Evolutionary conservation across 2,888 invertebrate species (phyloP).

Genomic region (Drosophila niveifrons): DNA sequence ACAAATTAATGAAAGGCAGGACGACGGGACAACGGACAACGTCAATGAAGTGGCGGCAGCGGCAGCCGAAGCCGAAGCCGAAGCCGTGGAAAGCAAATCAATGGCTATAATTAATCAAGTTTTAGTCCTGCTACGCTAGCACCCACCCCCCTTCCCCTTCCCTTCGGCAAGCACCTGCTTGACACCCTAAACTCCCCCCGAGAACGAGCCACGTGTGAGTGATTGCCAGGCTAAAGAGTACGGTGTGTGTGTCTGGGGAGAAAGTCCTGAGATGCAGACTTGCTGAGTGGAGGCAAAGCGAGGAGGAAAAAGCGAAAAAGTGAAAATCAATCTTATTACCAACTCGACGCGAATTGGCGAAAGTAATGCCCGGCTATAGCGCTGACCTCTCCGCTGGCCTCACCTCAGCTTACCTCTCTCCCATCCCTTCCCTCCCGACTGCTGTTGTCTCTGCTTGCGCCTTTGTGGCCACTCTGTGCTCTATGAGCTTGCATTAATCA

Average conservation of each 20-base stretch:
- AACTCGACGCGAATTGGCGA: conserved; percentile 61
- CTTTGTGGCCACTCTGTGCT: conserved; percentile 11
- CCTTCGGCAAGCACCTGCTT: neutral
- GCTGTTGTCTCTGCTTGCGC: neutral
- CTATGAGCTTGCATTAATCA: conserved; percentile 69
- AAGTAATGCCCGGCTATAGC: conserved; percentile 28
- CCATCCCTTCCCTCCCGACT: neutral
- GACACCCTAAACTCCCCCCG: neutral
- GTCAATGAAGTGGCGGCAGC: conserved; percentile 25
- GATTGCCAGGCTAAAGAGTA: conserved; percentile 52
- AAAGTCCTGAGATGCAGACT: neutral
- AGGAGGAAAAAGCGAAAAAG: conserved; percentile 61
- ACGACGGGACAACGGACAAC: conserved; percentile 11
- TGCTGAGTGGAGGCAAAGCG: neutral
- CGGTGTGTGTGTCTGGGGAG: neutral
- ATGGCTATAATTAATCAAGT: conserved; percentile 81
- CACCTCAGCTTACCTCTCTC: neutral
- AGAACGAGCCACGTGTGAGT: conserved; percentile 67
- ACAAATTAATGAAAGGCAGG: conserved; percentile 72
- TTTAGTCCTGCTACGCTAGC: conserved; percentile 47
- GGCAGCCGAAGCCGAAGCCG: conserved; percentile 22
- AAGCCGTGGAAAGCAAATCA: conserved; percentile 81
- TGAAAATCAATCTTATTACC: conserved; percentile 82
- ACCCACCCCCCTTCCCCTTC: neutral
- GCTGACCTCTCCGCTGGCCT: neutral